Percentiles rank a stretch among this genome's conserved stretches.
phyloP scores from a whole-genome alignment of 2,888 invertebrate species.

The Rhamphomyia laevipes region DNA sequence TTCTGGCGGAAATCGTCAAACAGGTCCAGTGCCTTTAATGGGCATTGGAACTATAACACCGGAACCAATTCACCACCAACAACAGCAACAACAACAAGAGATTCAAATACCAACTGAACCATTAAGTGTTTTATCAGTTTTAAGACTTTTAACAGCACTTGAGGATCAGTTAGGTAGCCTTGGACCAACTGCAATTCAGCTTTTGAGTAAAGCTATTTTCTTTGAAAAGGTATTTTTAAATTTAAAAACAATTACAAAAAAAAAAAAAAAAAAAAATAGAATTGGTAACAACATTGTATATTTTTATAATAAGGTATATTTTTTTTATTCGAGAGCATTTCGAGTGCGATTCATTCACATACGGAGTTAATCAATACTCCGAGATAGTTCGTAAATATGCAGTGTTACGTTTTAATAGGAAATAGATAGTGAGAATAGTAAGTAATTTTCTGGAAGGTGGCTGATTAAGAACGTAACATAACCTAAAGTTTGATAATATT shows the following conservation, averaged over 20 bases:
- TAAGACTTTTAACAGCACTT: constrained; percentile 12
- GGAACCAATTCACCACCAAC: background rate
- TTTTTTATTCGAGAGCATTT: background rate
- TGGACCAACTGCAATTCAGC: constrained; percentile 13
- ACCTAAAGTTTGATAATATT: no score
- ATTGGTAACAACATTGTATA: background rate
- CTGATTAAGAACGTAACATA: no score
- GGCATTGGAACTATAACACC: background rate
- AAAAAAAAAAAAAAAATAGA: background rate
- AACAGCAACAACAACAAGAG: background rate
- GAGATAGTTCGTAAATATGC: no score
- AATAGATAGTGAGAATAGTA: no score
- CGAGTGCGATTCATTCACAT: background rate
- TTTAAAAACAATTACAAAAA: background rate
- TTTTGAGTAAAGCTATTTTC: constrained; percentile 10
- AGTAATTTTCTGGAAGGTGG: no score
- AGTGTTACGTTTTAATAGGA: no score
- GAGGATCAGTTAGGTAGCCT: constrained; percentile 14
- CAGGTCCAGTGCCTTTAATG: no score
- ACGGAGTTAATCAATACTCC: no score
- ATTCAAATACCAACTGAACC: background rate
- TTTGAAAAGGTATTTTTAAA: constrained; percentile 13
- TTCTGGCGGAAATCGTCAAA: background rate
- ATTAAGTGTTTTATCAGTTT: constrained; percentile 9
- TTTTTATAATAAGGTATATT: no score